Base-by-base conservation (phyloP, 2,797 vertebrate genomes). In the Salarias fasciatus region DNA sequence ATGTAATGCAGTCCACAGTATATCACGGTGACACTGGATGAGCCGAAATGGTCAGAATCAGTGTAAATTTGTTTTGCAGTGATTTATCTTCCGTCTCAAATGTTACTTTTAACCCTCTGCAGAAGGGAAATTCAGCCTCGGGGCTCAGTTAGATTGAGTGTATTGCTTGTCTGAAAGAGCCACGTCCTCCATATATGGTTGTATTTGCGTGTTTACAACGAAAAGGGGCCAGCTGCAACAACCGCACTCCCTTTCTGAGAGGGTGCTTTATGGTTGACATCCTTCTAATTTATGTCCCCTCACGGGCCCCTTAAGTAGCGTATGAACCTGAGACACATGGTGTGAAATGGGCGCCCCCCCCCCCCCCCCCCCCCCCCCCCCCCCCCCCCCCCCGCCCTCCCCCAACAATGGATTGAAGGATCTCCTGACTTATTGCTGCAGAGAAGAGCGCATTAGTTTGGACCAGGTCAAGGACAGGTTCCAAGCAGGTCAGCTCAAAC, bases 231-330 rank as follows among this genome's bases (percentile, higher is more conserved):
- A 86, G 79, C 80, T 87, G 86, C 77, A 58, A 79, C 69, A 62
- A 74, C 80, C 79, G 53, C 79, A 72, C 75, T 85, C 64, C 75
- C 59, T 75, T 78, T 90, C 89, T 76, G 87, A 85, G 82, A 83
- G 86, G 74, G 63, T 64, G 64, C 73, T 88, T 88, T 82, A 88
- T 80, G 81, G 86, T 69, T 49, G 74, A 88, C 79, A 72, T 83
- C 59, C 69, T 65, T 82, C 69, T 91, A 87, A 92, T 92, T 91
- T 91, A 91, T 83, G 61, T 79, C 66, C 72, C 77, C 79, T 65
- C 14, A 11, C 42, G 69, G 84, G 80, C 77, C 78, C 82, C 88
- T 87, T 58, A 79, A 83, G 83, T 75, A 80, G 83, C 80, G 50
- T 45, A 75, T 77, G 79, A 91, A 79, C 73, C 83, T 77, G 73